Evolutionary conservation across 2,797 vertebrate species (phyloP).

Genomic region (Glyptemys insculpta): DNA sequence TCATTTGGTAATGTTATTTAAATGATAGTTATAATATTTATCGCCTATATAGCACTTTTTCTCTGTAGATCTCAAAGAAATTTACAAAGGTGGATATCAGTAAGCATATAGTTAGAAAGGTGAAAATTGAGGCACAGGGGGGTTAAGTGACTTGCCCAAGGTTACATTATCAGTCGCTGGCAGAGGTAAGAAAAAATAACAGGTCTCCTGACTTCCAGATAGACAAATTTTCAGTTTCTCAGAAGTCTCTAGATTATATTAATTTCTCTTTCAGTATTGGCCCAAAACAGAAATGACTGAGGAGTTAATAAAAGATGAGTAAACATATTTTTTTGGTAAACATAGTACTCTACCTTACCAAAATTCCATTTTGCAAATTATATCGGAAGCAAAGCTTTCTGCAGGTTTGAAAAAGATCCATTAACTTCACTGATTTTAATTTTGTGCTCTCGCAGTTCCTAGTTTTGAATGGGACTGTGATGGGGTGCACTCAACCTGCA

Average conservation of each 20-base stretch:
- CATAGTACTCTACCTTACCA: not conserved
- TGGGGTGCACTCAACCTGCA: too few species aligned
- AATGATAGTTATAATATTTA: not conserved
- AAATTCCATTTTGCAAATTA: not conserved
- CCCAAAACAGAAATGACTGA: not conserved
- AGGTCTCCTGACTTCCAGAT: not conserved
- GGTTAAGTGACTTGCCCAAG: not conserved
- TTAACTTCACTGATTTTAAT: not conserved
- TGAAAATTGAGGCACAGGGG: not conserved
- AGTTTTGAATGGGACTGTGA: not conserved
- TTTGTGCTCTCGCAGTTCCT: not conserved
- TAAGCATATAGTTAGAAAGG: not conserved
- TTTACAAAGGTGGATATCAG: not conserved
- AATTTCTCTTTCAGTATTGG: not conserved
- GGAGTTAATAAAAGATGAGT: not conserved
- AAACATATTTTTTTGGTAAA: not conserved
- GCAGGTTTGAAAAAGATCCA: not conserved
- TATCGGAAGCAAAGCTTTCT: not conserved
- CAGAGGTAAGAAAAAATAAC: not conserved
- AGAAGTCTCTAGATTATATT: not conserved
- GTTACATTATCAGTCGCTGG: not conserved
- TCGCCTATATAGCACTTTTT: not conserved
- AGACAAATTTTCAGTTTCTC: not conserved
- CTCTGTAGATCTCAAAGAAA: not conserved
- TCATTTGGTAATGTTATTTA: conserved; percentile 2